Evolutionary conservation across 2,888 invertebrate species (phyloP).

Genomic region (Mechanitis messenoides): DNA sequence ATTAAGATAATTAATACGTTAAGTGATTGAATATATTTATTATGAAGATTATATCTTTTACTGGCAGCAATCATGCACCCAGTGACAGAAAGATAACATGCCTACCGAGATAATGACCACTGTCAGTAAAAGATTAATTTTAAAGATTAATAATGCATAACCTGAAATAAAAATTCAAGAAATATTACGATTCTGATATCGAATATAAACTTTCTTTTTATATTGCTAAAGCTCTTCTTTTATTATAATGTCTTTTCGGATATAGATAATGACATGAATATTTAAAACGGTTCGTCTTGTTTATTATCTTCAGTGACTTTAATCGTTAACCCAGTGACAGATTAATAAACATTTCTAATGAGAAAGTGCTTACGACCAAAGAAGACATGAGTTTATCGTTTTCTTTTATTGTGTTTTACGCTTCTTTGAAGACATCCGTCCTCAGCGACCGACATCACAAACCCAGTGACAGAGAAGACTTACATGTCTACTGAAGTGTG

Average conservation of each 20-base stretch:
- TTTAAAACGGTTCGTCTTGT: no score
- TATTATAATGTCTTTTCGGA: no score
- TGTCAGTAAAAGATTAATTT: background rate
- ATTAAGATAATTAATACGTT: no score
- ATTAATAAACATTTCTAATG: slow-evolving; percentile 24
- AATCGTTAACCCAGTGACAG: slow-evolving; percentile 44
- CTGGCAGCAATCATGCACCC: slow-evolving; percentile 30
- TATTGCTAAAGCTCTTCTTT: no score
- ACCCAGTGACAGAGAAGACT: slow-evolving; percentile 29
- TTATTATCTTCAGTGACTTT: background rate
- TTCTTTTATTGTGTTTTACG: no score
- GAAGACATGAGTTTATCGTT: slow-evolving; percentile 6
- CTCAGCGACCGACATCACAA: slow-evolving; percentile 25
- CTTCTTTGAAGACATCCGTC: background rate
- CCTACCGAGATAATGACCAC: slow-evolving; percentile 24
- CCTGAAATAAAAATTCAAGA: no score
- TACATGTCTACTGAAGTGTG: slow-evolving; percentile 25
- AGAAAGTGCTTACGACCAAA: slow-evolving; percentile 7
- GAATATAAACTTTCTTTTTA: no score
- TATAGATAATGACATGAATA: background rate
- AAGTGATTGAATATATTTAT: background rate
- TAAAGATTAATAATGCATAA: no score
- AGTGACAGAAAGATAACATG: slow-evolving; percentile 34
- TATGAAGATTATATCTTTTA: background rate
- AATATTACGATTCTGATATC: no score